Base-by-base conservation (phyloP, 2,888 invertebrate species). In the Dorcus hopei region DNA sequence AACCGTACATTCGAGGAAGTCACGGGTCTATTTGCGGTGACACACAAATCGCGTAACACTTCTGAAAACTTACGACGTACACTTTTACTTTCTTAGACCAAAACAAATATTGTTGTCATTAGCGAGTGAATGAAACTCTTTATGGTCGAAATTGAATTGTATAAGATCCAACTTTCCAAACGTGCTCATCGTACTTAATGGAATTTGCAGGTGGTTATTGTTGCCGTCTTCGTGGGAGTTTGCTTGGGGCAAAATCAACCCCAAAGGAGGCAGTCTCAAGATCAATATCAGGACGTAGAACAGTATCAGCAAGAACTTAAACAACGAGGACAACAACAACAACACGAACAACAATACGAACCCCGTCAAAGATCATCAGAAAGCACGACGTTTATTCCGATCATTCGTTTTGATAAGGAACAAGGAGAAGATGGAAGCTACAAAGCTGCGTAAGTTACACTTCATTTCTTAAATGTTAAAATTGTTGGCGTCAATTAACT, bases 371-470 rank as follows among this genome's bases (percentile, higher is more conserved):
- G 62, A 77, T 79, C 72, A 54, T 79, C 72, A 54, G 84, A 85
- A 43, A 84, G 85, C 14, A 88, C 90, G 61, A 91, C 91, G n/a
- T 87, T 80, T 76, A 89, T 92, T 68, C 92, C 92, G 14, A 92
- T 92, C 73, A 84, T 92, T 61, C 83, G 85, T 66, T 91, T 90
- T 76, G 90, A 91, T 72, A 91, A 92, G 73, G 89, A 91, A 74
- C 91, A 92, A 73, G 89, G 88, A 63, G 87, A 85, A 64, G 91
- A 91, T 78, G 92, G 92, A 70, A 91, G 90, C 72, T 92, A 92
- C 77, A 90, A 90, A 79, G 87, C 91, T 59, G 77, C 89, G 89
- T 89, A 80, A 82, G 84, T 81, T 61, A 43, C 6, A 19, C 19
- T 19, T 19, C 19, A 19, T 2, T 19, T 19, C 2, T 19, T 19